Percentiles rank a stretch among this genome's conserved stretches.
These are phyloP conservation scores for Gambelia wislizenii DNA, from an alignment of 2,797 vertebrate genomes.

Conservation along the genomic window DNA sequence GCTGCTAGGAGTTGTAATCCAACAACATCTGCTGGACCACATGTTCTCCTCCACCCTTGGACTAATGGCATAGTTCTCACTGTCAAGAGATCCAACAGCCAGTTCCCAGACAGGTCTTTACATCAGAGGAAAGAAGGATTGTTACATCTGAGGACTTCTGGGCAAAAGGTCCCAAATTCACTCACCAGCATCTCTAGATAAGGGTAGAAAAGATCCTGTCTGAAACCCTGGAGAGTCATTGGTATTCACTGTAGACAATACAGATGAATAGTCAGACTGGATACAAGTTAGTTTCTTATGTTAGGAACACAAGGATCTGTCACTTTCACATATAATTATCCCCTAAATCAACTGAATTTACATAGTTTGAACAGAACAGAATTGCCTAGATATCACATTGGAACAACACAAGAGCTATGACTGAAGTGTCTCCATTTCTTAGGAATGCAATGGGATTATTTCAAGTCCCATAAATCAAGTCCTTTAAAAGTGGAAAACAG, in stretches of 20 bases:
- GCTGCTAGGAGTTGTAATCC: no score
- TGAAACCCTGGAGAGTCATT: not conserved
- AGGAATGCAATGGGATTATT: slow-evolving; percentile 20
- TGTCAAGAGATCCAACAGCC: no score
- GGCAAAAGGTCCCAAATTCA: not conserved
- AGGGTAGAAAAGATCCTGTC: not conserved
- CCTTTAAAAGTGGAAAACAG: slow-evolving; percentile 30
- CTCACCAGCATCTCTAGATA: not conserved
- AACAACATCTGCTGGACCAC: no score
- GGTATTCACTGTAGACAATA: not conserved
- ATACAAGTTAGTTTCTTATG: not conserved
- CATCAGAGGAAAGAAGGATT: not conserved
- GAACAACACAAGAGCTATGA: not conserved
- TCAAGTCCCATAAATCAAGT: slow-evolving; percentile 41
- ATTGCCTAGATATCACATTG: not conserved
- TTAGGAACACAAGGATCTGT: not conserved
- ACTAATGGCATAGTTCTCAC: not conserved
- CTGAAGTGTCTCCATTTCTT: not conserved
- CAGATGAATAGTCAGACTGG: not conserved
- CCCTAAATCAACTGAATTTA: not conserved
- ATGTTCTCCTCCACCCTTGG: no score
- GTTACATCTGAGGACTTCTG: not conserved
- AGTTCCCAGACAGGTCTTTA: not conserved
- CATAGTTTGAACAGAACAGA: not conserved
- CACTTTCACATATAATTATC: not conserved